phyloP scores from a whole-genome alignment of 2,797 vertebrate species.

The Halcyon leucocephala region DNA sequence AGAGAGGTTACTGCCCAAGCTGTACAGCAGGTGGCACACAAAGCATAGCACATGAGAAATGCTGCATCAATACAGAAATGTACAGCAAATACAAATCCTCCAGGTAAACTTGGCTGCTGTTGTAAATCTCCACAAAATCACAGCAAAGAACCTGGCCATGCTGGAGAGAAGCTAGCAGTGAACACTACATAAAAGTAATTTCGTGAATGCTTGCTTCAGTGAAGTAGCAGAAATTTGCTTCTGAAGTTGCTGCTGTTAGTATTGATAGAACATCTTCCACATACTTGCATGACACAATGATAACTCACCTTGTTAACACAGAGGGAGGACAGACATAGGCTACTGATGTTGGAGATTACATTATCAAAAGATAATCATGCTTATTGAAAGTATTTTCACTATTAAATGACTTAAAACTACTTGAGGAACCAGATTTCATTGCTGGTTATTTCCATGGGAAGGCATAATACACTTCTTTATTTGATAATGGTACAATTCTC shows the following conservation, averaged over 20 bases:
- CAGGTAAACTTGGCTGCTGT: not conserved
- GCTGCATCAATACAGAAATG: not conserved
- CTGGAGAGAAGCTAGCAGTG: not conserved
- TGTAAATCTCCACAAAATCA: not conserved
- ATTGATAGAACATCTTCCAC: not conserved
- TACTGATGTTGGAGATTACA: not conserved
- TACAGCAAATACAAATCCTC: not conserved
- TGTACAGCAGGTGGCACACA: constrained; percentile 53
- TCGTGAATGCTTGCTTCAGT: not conserved
- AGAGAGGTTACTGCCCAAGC: not conserved
- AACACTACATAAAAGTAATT: not conserved
- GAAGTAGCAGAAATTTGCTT: not conserved
- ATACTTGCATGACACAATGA: not conserved
- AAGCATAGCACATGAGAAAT: not conserved
- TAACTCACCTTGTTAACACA: not conserved
- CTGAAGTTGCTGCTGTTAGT: not conserved
- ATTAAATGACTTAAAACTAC: not conserved
- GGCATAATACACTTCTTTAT: not conserved
- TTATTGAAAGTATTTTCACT: not conserved
- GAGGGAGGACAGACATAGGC: not conserved
- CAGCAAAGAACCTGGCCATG: not conserved
- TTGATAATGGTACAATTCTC: not conserved
- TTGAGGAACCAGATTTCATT: not conserved
- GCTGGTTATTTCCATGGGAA: not conserved
- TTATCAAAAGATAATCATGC: not conserved